Percentiles rank a stretch among this genome's conserved stretches.
These are phyloP conservation scores for Calephelis nemesis DNA, from an alignment of 1,140 invertebrate species.

Conservation along the genomic window DNA sequence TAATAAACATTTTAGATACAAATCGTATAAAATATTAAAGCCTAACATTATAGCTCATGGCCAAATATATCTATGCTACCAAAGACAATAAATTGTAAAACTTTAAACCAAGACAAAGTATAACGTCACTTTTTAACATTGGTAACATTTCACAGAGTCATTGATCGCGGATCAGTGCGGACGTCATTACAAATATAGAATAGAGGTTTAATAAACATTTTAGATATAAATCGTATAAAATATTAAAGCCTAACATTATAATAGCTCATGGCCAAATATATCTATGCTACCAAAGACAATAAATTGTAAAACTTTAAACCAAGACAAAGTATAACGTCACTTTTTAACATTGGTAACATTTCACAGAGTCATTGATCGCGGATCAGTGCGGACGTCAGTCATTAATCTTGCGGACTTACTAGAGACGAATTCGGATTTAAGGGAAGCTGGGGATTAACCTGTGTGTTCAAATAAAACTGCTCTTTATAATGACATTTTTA, in stretches of 20 bases:
- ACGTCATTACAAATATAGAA: background rate
- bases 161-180: conserved; percentile 20
- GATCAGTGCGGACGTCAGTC: conserved; percentile 19
- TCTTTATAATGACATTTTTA: background rate
- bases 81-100: no score
- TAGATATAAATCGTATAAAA: no score
- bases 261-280: no score
- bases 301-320: no score
- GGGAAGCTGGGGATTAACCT: conserved; percentile 6
- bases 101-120: no score
- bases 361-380: conserved; percentile 20
- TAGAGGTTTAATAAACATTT: no score
- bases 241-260: no score
- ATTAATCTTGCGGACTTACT: conserved; percentile 24
- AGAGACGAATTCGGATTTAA: conserved; percentile 21
- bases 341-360: conserved; percentile 17
- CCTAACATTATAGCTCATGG: no score
- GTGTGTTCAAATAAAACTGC: conserved; percentile 9
- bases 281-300: no score
- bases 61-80: no score
- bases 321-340: background rate
- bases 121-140: conserved; percentile 9
- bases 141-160: conserved; percentile 19
- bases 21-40: no score
- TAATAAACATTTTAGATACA: no score